Evolutionary conservation across 2,113 vertebrate genomes (phyloP), one percentile per base, ranked within the genome.

Genomic region (Numida meleagris): DNA sequence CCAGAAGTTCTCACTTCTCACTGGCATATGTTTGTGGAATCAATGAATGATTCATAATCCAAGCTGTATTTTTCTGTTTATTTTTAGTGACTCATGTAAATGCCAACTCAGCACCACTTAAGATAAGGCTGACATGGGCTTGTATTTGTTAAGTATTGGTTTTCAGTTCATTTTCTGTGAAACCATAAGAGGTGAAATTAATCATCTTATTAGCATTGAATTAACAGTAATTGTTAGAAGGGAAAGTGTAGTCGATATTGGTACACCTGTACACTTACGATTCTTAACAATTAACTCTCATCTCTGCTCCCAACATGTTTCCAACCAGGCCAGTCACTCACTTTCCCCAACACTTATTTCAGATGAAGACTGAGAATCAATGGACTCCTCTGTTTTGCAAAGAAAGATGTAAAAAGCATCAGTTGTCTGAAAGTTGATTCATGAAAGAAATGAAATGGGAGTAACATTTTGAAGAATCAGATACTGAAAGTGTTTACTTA

Each of bases 91-190:
- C 86, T 96, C 88, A 94, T 95, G 91, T 68, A 45, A 75, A 42
- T 95, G 90, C 85, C 95, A 86, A 34, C 90, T 95, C 92, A 97
- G 89, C 94, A 93, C 4, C 82, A 27, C 38, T 50, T 76, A 46
- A 82, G 83, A 71, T 18, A 23, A 63, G 33, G 42, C 55, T 86
- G 91, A 53, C 88, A 90, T 29, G 62, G 68, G n/a, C 38, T 85
- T 31, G 3, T 29, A 51, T 82, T 77, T 86, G n/a, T 62, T 74
- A 38, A 43, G 5, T 75, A 62, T 42, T 68, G 57, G n/a, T 29
- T 82, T 90, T 34, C 10, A 36, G 27, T 12, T 77, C 14, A 16
- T 74, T 92, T 83, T 79, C 70, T 25, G 10, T 48, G 23, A 78
- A 58, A 33, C 5, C 15, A 46, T 8, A 73, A 83, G 12, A 57